phyloP scores from a whole-genome alignment of 2,888 invertebrate species.

The Agrotis exclamationis region DNA sequence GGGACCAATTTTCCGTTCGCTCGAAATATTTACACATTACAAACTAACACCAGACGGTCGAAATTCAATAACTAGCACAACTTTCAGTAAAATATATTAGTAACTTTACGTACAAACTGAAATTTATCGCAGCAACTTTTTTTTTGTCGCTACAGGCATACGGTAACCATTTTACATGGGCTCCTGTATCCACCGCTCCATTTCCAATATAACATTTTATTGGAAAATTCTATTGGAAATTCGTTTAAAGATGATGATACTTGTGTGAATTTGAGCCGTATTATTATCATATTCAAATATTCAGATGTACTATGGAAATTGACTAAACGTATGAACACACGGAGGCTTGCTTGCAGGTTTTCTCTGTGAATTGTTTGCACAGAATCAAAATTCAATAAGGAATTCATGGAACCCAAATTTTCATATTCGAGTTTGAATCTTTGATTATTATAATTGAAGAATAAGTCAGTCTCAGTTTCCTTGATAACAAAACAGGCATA shows the following conservation, averaged over 20 bases:
- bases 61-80: constrained; percentile 71
- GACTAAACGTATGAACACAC: constrained; percentile 36
- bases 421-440: constrained; percentile 14
- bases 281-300: constrained; percentile 61
- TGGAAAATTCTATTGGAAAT: constrained; percentile 52
- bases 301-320: constrained; percentile 57
- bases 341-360: constrained; percentile 30
- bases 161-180: constrained; percentile 56
- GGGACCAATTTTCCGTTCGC: constrained; percentile 36
- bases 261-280: constrained; percentile 43
- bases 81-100: constrained; percentile 67
- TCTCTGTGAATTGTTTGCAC: constrained; percentile 29
- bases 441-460: constrained; percentile 4
- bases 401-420: constrained; percentile 13
- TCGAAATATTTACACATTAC: constrained; percentile 43
- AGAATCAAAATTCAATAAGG: constrained; percentile 39
- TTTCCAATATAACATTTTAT: constrained; percentile 56
- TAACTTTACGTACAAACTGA: constrained; percentile 55
- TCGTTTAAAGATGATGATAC: constrained; percentile 49
- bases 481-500: too few relatives aligned
- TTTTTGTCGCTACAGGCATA: constrained; percentile 64
- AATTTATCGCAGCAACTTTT: constrained; percentile 70
- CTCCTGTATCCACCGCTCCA: constrained; percentile 43
- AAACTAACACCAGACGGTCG: constrained; percentile 26
- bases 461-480: background rate